These are phyloP conservation scores for Eristalis pertinax DNA, from an alignment of 2,888 invertebrate species.

Conservation along the genomic window DNA sequence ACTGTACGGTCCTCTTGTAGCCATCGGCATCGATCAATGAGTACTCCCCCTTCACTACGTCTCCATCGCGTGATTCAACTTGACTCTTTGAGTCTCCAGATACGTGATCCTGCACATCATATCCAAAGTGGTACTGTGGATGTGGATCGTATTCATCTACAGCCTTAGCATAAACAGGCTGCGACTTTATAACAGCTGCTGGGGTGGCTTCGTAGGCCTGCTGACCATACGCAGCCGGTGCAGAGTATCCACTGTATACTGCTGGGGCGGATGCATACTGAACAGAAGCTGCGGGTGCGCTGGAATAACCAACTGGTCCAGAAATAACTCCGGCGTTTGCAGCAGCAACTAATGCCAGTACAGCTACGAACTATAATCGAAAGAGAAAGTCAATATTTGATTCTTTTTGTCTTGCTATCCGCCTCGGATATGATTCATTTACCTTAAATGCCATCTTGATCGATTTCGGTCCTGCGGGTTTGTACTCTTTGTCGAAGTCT, in stretches of 20 bases:
- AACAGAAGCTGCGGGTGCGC: slow-evolving; percentile 2
- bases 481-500: not conserved
- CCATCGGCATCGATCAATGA: slow-evolving; percentile 79
- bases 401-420: not conserved
- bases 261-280: not conserved
- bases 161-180: slow-evolving; percentile 75
- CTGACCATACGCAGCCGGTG: slow-evolving; percentile 6
- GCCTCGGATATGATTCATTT: not conserved
- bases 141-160: slow-evolving; percentile 78
- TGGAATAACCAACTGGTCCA: slow-evolving; percentile 70
- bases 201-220: slow-evolving; percentile 52
- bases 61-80: slow-evolving; percentile 79
- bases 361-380: slow-evolving; percentile 74
- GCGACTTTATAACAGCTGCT: slow-evolving; percentile 60
- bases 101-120: slow-evolving; percentile 78
- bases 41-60: slow-evolving; percentile 79
- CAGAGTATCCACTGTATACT: slow-evolving; percentile 13
- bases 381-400: not conserved
- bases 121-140: slow-evolving; percentile 79
- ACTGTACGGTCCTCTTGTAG: slow-evolving; percentile 76
- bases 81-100: slow-evolving; percentile 80
- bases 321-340: slow-evolving; percentile 77
- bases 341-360: slow-evolving; percentile 76
- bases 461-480: not conserved
- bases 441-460: slow-evolving; percentile 76